Conservation (phyloP, 2,113 vertebrate species). For the Galeopterus variegatus region DNA sequence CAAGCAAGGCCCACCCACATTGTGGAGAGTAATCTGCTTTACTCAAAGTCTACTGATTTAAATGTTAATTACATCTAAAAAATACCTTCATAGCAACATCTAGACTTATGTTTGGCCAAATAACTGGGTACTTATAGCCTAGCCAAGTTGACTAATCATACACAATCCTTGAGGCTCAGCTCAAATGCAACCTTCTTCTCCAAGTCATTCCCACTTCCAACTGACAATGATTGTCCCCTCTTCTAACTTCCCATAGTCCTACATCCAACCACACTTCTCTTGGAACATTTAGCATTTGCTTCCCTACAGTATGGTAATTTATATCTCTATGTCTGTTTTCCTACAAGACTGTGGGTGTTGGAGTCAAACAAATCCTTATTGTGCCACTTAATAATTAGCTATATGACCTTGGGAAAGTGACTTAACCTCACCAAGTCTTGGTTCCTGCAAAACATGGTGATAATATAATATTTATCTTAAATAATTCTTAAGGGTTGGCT, state of each 20-base stretch:
- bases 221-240: background rate
- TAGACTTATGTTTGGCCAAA: background rate
- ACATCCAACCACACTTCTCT: background rate
- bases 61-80: background rate
- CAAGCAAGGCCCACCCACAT: background rate
- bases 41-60: background rate
- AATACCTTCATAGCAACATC: background rate
- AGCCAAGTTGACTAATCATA: background rate
- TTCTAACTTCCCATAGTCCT: background rate
- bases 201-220: background rate
- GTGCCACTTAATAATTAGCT: background rate
- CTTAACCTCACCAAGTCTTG: background rate
- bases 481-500: background rate
- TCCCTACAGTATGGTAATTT: background rate
- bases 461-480: background rate
- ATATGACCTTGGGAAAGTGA: background rate
- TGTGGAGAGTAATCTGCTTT: background rate
- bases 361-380: slow-evolving; percentile 11
- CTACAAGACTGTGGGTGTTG: background rate
- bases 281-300: background rate
- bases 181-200: background rate
- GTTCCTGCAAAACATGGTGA: background rate
- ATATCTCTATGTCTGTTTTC: background rate
- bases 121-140: no score
- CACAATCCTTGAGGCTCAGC: background rate